Evolutionary conservation across 2,888 invertebrate species (phyloP), one percentile per base, ranked within the genome.

Genomic region (Tetanocera ferruginea): DNA sequence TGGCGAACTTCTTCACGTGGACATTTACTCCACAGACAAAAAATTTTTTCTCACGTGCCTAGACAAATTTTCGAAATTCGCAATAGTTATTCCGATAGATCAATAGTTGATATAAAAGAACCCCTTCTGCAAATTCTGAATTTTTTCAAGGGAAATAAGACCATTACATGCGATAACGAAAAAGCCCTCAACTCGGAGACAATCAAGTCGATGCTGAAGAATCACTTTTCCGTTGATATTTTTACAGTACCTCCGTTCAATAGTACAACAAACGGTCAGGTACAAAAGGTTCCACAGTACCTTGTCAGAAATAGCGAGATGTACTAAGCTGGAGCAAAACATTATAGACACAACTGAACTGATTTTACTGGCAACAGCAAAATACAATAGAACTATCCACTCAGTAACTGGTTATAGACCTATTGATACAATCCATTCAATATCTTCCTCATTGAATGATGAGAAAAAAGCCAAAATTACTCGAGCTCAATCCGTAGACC

Each of bases 221-320:
- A 75, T 19, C 49, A 67, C 14, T 55, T 67, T 34, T 3, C 25
- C 5, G 64, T 74, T 25, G 14, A 23, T n/a, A 51, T 64, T 28
- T 62, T n/a, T 37, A 55, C 31, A 19, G 34, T 71, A 34, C 80
- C 81, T 66, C 76, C 79, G 34, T 76, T 78, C 55, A 52, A 52
- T 66, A 75, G 75, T 37, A 75, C 67, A 8, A 79, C 79, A 14
- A 79, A 79, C 49, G 80, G 77, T 4, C 80, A 81, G 49, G 77
- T 80, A 25, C 74, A 80, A n/a, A 19, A 37, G 76, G 17, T 67
- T 81, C 19, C 78, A 80, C n/a, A 76, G 75, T 55, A 80, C 76
- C 55, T 75, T 80, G 34, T 8, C 73, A 25, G 79, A 79, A 70
- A 81, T 80, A 60, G 76, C 81, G 17, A 77, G 79, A n/a, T 81